Evolutionary conservation across 2,888 invertebrate genomes (phyloP).

Genomic region (Ganaspis brasiliensis): DNA sequence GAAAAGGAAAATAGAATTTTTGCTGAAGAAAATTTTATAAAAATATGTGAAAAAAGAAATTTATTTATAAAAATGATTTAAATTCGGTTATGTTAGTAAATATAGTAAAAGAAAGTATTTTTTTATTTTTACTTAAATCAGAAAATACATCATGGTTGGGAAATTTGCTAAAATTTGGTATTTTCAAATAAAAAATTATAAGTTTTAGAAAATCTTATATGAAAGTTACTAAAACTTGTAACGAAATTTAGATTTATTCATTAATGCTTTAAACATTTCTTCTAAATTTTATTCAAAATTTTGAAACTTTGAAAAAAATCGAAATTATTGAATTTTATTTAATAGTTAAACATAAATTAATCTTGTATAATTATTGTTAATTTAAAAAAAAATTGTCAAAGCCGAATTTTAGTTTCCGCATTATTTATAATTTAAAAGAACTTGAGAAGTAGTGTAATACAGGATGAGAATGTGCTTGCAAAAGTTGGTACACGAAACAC

Average conservation of each 20-base stretch:
- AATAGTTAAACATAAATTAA: too few relatives aligned
- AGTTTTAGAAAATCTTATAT: too few relatives aligned
- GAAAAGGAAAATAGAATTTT: background rate
- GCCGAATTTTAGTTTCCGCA: background rate
- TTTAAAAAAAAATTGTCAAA: background rate
- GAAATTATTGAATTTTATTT: background rate
- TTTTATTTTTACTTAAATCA: too few relatives aligned
- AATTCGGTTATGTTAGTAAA: too few relatives aligned
- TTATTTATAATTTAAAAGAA: background rate
- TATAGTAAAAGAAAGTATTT: background rate
- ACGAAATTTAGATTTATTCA: too few relatives aligned
- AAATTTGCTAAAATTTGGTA: too few relatives aligned
- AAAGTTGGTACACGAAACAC: conserved; percentile 53
- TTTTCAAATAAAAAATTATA: too few relatives aligned
- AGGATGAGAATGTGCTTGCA: conserved; percentile 58
- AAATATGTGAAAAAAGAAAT: background rate
- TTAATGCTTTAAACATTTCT: too few relatives aligned
- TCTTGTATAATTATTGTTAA: background rate
- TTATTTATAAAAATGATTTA: background rate
- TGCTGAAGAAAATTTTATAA: background rate
- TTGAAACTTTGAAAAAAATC: background rate
- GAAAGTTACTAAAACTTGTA: too few relatives aligned
- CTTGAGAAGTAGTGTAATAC: conserved; percentile 13
- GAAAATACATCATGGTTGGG: too few relatives aligned
- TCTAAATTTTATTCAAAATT: too few relatives aligned